Base-by-base conservation (phyloP, 2,888 invertebrate genomes). In the Rhingia campestris region DNA sequence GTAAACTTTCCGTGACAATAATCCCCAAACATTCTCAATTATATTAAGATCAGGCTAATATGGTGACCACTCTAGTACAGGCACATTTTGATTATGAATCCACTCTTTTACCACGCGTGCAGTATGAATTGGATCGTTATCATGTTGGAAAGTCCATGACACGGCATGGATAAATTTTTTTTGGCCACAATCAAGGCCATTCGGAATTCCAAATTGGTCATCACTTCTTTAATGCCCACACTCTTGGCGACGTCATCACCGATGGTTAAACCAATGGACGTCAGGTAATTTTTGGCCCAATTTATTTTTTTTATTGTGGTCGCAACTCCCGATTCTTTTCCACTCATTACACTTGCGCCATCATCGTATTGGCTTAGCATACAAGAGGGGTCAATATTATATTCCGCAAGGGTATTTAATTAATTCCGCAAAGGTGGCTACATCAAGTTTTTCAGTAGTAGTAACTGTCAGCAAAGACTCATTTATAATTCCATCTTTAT, bases 331-430 rank as follows among this genome's bases (percentile, higher is more conserved):
- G 30, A 51, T 22, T 22, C 51, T 51, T 51, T 51, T 6, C 51
- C 51, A 51, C 51, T 51, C 51, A 51, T 51, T 22, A 51, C 51
- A 51, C 51, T 51, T 51, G 51, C 51, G 51, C 51, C 51, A 51
- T 51, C 51, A 22, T 51, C 12, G 6, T 30, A 51, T 51, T 30
- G 14, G n/a, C n/a, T n/a, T n/a, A n/a, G n/a, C n/a, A n/a, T n/a
- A n/a, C n/a, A n/a, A n/a, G n/a, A n/a, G n/a, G 51, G 39, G 39
- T 37, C 4, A 37, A 37, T 37, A 7, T 22, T 22, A 30, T 35
- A 1, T 51, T 0, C 2, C 51, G 14, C 10, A 51, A 22, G n/a
- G 14, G 30, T 6, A 22, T 14, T 3, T 22, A 51, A 14, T 4
- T 51, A 7, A 35, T 51, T 51, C 22, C 51, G 51, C 22, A 5